These are phyloP conservation scores for Cromileptes altivelis DNA, from an alignment of 2,113 vertebrate genomes.

Conservation along the genomic window DNA sequence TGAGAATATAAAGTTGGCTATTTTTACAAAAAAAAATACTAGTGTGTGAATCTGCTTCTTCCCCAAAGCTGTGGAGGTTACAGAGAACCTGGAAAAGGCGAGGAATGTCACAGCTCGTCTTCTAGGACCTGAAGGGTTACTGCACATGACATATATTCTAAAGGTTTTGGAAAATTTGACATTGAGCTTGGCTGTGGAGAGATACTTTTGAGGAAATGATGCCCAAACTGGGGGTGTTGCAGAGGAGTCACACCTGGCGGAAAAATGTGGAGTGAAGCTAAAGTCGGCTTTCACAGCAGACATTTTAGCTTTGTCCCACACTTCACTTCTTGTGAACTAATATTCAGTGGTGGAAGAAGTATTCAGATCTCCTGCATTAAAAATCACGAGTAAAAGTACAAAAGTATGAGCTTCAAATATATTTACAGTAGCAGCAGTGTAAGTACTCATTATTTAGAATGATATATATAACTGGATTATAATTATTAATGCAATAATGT, in stretches of 20 bases:
- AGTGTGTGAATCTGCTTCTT: slow-evolving; percentile 52
- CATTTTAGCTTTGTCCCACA: neutral
- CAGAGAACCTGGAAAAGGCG: neutral
- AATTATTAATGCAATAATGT: too few species aligned
- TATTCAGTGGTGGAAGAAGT: too few species aligned
- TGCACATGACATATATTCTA: neutral
- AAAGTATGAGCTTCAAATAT: too few species aligned
- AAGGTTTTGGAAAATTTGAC: neutral
- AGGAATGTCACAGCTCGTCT: neutral
- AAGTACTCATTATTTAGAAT: too few species aligned
- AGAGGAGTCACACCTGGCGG: neutral
- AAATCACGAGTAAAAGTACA: too few species aligned
- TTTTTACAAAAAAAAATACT: slow-evolving; percentile 83
- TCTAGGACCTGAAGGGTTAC: neutral
- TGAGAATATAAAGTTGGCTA: slow-evolving; percentile 87
- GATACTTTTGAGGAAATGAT: neutral
- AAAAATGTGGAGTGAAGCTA: neutral
- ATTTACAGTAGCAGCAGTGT: too few species aligned
- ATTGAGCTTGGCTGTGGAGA: neutral
- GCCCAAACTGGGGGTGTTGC: neutral
- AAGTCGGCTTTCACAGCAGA: neutral
- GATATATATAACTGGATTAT: too few species aligned
- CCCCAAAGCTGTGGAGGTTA: neutral
- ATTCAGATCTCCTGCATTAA: too few species aligned
- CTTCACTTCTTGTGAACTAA: neutral